A percentile compares a stretch with the other conserved stretches of the same genome.
phyloP scores from a whole-genome alignment of 2,888 invertebrate genomes.

The Macroteleia sp. region DNA sequence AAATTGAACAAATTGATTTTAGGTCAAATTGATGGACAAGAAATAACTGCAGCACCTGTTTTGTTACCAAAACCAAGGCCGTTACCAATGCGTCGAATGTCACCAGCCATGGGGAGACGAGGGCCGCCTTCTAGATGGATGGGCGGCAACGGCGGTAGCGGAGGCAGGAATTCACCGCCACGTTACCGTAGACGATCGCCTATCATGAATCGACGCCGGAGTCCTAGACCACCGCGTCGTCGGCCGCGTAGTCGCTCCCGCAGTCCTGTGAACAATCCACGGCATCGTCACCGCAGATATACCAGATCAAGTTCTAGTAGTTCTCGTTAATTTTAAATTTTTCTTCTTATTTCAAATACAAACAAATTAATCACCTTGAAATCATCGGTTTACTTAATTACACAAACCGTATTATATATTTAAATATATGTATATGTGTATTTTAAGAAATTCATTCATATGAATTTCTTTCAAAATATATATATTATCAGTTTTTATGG shows the following conservation, averaged over 20 bases:
- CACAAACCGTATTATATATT: slow-evolving; percentile 2
- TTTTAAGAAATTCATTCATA: slow-evolving; percentile 3
- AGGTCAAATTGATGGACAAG: slow-evolving; percentile 93
- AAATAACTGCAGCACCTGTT: slow-evolving; percentile 97
- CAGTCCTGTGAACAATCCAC: slow-evolving; percentile 84
- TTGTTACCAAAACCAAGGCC: slow-evolving; percentile 90
- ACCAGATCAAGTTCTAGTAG: slow-evolving; percentile 91
- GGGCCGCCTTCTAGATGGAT: slow-evolving; percentile 86
- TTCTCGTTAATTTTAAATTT: slow-evolving; percentile 85
- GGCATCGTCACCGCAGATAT: slow-evolving; percentile 88
- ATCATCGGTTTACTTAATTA: slow-evolving; percentile 13
- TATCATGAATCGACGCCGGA: slow-evolving; percentile 85
- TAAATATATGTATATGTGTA: slow-evolving; percentile 35
- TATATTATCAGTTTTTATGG: background rate
- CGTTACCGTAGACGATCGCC: slow-evolving; percentile 83
- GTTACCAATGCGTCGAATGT: slow-evolving; percentile 84
- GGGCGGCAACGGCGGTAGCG: slow-evolving; percentile 84
- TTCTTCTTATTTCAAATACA: slow-evolving; percentile 25
- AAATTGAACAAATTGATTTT: no score
- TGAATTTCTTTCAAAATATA: slow-evolving; percentile 3
- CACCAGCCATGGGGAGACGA: slow-evolving; percentile 81
- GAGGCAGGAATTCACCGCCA: slow-evolving; percentile 85
- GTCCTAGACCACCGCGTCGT: slow-evolving; percentile 86
- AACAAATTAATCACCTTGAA: background rate
- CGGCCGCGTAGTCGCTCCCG: slow-evolving; percentile 86